Evolutionary conservation across 2,113 vertebrate species (phyloP).

Genomic region (Cavia porcellus): DNA sequence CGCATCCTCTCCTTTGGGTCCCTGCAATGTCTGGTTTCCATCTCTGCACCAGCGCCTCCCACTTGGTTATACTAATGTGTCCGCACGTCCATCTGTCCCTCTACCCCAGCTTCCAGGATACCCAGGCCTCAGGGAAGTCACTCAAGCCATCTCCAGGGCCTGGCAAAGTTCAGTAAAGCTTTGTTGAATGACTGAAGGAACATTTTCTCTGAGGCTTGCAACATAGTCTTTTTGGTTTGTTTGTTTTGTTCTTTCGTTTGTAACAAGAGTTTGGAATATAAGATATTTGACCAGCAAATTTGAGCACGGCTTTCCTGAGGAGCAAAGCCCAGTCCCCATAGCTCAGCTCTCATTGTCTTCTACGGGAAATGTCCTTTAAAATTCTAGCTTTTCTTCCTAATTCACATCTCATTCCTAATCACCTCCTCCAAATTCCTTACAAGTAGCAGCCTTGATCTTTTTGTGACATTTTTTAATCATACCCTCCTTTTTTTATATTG

Average conservation of each 20-base stretch:
- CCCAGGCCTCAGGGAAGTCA: not conserved
- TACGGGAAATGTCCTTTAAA: not conserved
- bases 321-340: not conserved
- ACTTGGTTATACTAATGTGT: rapidly evolving
- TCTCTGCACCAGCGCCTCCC: too few relatives aligned
- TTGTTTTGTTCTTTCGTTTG: not conserved
- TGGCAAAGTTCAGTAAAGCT: not conserved
- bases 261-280: not conserved
- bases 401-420: not conserved
- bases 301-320: not conserved
- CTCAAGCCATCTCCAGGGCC: not conserved
- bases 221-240: not conserved
- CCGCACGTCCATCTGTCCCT: not conserved
- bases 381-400: not conserved
- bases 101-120: too few relatives aligned
- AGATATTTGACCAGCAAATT: not conserved
- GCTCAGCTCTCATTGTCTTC: not conserved
- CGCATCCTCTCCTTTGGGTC: not conserved
- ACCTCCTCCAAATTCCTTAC: not conserved
- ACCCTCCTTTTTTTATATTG: not conserved
- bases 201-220: not conserved
- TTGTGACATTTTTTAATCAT: not conserved
- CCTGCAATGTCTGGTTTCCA: not conserved
- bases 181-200: not conserved
- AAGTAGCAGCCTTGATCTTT: not conserved